Percentiles rank a stretch among this genome's conserved stretches.
Evolutionary conservation across 2,888 invertebrate genomes (phyloP).

Genomic region (Helicoverpa assulta): DNA sequence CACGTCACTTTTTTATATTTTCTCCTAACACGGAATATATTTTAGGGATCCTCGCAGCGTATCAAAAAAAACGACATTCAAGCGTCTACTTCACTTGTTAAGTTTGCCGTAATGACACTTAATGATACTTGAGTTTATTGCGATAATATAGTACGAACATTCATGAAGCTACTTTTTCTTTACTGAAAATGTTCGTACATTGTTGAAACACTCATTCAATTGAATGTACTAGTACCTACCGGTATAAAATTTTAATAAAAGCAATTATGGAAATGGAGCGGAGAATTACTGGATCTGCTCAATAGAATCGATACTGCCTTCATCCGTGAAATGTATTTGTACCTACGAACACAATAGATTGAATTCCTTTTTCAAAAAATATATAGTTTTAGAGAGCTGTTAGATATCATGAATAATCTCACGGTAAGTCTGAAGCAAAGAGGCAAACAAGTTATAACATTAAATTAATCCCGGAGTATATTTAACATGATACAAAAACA

Average conservation of each 20-base stretch:
- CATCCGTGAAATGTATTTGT: conserved; percentile 3
- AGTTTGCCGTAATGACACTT: conserved; percentile 39
- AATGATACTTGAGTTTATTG: conserved; percentile 35
- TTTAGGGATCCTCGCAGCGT: conserved; percentile 55
- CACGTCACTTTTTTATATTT: conserved; percentile 76
- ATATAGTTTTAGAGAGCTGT: too few relatives aligned
- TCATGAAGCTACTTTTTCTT: conserved; percentile 34
- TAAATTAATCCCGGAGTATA: conserved; percentile 48
- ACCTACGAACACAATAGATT: neutral
- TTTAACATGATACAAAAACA: conserved; percentile 62
- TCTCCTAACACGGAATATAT: conserved; percentile 66
- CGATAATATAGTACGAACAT: conserved; percentile 34
- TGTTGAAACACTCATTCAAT: conserved; percentile 1
- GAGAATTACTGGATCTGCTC: conserved; percentile 5
- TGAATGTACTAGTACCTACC: conserved; percentile 6
- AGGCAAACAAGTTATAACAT: conserved; percentile 33
- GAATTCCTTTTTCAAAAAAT: neutral
- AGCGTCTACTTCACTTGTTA: conserved; percentile 37
- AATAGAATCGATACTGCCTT: conserved; percentile 11
- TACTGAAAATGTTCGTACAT: conserved; percentile 14
- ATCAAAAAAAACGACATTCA: conserved; percentile 36
- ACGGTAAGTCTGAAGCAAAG: neutral
- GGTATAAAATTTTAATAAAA: conserved; percentile 17
- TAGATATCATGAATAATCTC: neutral
- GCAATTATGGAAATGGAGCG: conserved; percentile 23